These are phyloP conservation scores for Hycleus cichorii DNA, from an alignment of 1,140 invertebrate species.

Conservation along the genomic window DNA sequence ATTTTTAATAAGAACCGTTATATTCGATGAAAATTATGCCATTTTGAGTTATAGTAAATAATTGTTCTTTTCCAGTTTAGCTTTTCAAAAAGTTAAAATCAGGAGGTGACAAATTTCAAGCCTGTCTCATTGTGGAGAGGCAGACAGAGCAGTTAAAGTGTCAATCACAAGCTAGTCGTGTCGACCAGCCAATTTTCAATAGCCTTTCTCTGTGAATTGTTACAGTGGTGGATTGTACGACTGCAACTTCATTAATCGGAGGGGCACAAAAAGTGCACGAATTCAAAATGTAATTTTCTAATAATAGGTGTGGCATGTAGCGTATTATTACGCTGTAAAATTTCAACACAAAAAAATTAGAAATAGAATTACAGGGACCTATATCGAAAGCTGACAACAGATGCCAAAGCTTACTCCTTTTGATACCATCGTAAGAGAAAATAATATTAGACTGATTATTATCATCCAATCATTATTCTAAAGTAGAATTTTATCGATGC, in stretches of 20 bases:
- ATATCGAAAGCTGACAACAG: not conserved
- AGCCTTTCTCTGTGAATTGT: not conserved
- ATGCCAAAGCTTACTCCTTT: too few species aligned
- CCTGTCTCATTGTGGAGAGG: constrained; percentile 13
- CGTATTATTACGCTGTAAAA: constrained; percentile 6
- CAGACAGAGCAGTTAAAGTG: constrained; percentile 20
- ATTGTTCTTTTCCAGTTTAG: constrained; percentile 7
- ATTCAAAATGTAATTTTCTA: constrained; percentile 25
- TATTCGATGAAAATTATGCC: too few species aligned
- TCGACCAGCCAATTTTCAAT: not conserved
- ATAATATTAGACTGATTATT: too few species aligned
- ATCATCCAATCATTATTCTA: too few species aligned
- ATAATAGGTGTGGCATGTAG: constrained; percentile 20
- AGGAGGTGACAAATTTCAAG: constrained; percentile 23
- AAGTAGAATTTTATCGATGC: too few species aligned
- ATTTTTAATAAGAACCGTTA: constrained; percentile 2
- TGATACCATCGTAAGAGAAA: too few species aligned
- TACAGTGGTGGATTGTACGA: constrained; percentile 1
- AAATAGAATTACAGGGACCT: not conserved
- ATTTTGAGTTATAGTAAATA: not conserved
- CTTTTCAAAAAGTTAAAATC: constrained; percentile 12
- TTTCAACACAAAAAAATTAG: too few species aligned
- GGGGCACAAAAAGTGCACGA: constrained; percentile 19
- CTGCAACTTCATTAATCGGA: constrained; percentile 21
- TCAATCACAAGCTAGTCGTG: constrained; percentile 17